Conservation (phyloP, 2,888 invertebrate species). For the Helleia helle region DNA sequence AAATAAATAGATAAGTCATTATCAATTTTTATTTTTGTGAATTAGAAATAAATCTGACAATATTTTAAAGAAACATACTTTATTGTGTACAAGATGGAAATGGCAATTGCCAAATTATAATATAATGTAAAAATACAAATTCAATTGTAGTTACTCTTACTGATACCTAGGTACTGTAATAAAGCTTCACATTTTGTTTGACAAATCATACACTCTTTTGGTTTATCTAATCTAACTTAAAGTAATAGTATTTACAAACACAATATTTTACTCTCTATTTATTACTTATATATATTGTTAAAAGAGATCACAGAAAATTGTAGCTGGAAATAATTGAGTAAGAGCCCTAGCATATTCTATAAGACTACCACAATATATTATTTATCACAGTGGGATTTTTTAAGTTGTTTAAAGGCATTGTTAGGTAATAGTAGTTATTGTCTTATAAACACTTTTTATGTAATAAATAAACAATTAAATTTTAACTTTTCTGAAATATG, state of each 20-base stretch:
- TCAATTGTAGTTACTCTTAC: constrained; percentile 58
- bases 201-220: constrained; percentile 72
- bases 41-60: constrained; percentile 47
- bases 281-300: constrained; percentile 68
- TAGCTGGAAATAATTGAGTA: constrained; percentile 74
- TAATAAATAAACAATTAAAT: constrained; percentile 2
- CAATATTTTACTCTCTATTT: constrained; percentile 54
- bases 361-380: constrained; percentile 63
- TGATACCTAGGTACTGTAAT: constrained; percentile 70
- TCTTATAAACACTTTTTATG: constrained; percentile 32
- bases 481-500: constrained; percentile 7
- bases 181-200: constrained; percentile 73
- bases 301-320: constrained; percentile 76
- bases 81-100: constrained; percentile 60
- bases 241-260: constrained; percentile 61
- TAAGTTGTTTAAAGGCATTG: constrained; percentile 58
- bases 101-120: constrained; percentile 52
- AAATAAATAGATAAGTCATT: not conserved
- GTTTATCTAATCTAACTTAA: constrained; percentile 46
- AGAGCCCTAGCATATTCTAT: constrained; percentile 60
- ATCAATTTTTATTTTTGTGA: not conserved
- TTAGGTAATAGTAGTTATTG: constrained; percentile 46
- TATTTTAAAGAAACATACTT: constrained; percentile 48
- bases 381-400: constrained; percentile 67
- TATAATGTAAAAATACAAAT: constrained; percentile 73